Base-by-base conservation (phyloP, 2,113 vertebrate species). In the Cheilinus undulatus region DNA sequence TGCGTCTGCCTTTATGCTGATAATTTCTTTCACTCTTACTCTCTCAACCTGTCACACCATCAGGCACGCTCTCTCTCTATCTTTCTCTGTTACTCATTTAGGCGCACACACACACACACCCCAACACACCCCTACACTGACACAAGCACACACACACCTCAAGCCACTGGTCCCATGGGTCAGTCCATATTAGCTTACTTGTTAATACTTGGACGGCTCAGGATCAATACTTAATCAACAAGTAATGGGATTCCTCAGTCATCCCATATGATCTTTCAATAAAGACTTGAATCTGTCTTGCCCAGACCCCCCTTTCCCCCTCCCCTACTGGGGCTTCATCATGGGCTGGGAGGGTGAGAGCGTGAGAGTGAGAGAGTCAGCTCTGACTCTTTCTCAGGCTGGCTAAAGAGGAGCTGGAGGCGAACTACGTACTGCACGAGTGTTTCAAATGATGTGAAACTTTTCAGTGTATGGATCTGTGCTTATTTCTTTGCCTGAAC, bases 171-270 rank as follows among this genome's bases (percentile, higher is more conserved):
- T 97, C 97, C 96, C 96, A 94, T 93, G 96, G 97, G 97, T 97
- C 95, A 95, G 94, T 94, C 95, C 95, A 96, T 97, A 98, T 99
- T 98, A 98, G 96, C 96, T 97, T 96, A 96, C 96, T 98, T 98
- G 97, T 99, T 99, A 98, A 99, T 99, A 98, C 96, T 87, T 82
- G 71, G 90, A 90, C 77, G 94, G 88, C 80, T 89, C 88, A 77
- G 94, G 96, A 99, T 99, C 97, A 98, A 99, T 99, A 99, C 96
- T 98, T 98, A 99, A 99, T 99, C 97, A 99, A 98, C 97, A 98
- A 98, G 95, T 99, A 99, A 99, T 98, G 96, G 96, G 96, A 98
- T 99, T 99, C 96, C 95, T 95, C 96, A 96, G 96, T 97, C 97
- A 95, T 97, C 95, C 95, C 95, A 94, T 98, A 98, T 97, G 96